Conservation (phyloP, 2,113 vertebrate genomes). For the Gasterosteus aculeatus region DNA sequence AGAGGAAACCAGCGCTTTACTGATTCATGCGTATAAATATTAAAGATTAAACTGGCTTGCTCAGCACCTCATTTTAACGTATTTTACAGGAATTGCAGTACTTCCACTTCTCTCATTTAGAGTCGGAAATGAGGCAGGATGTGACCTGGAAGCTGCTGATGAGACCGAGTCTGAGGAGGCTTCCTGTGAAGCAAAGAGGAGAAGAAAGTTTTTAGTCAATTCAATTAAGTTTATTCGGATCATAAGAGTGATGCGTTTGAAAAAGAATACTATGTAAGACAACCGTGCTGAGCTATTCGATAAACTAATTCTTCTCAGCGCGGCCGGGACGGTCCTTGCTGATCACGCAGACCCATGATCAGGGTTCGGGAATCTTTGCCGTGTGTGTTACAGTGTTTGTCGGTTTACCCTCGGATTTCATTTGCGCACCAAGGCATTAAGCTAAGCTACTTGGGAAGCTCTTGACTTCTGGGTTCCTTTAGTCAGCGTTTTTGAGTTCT, state of each 20-base stretch:
- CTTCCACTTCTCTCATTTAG: slow-evolving; percentile 24
- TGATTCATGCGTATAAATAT: slow-evolving; percentile 19
- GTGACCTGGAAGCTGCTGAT: slow-evolving; percentile 40
- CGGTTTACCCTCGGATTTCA: slow-evolving; percentile 26
- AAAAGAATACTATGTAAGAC: not conserved
- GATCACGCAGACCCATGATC: slow-evolving; percentile 18
- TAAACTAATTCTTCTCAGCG: not conserved
- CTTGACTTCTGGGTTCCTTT: slow-evolving; percentile 45
- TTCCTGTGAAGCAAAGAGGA: slow-evolving; percentile 41
- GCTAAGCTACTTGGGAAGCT: slow-evolving; percentile 51
- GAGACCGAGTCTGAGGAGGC: slow-evolving; percentile 26
- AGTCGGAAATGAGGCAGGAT: slow-evolving; percentile 32
- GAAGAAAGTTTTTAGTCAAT: slow-evolving; percentile 9
- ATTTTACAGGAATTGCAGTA: slow-evolving; percentile 22
- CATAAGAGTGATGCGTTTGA: not conserved
- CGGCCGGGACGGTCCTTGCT: not conserved
- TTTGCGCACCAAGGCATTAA: slow-evolving; percentile 41
- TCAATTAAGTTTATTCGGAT: not conserved
- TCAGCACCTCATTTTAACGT: slow-evolving; percentile 27
- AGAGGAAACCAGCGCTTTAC: not conserved
- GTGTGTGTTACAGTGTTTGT: slow-evolving; percentile 24
- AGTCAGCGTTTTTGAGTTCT: slow-evolving; percentile 35
- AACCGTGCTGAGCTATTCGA: not conserved
- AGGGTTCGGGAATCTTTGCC: not conserved
- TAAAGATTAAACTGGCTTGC: slow-evolving; percentile 19